Evolutionary conservation across 2,797 vertebrate genomes (phyloP).

Genomic region (Danionella dracula): DNA sequence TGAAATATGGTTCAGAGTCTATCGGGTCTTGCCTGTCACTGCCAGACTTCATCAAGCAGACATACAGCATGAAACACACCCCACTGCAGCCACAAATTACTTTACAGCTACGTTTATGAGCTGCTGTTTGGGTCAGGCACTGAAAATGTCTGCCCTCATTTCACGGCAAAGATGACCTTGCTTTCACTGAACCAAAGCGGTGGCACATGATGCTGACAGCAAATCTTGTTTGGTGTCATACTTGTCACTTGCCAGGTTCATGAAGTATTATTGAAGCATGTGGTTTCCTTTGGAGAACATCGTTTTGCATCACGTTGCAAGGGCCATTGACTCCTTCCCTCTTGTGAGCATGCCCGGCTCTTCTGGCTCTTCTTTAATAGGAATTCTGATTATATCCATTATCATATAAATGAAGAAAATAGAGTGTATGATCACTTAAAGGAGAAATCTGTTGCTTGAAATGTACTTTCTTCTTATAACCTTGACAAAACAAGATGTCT

Average conservation of each 20-base stretch:
- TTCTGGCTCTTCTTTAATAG: conserved; percentile 46
- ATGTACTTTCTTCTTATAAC: conserved; percentile 32
- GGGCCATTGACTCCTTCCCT: conserved; percentile 64
- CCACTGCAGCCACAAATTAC: conserved; percentile 55
- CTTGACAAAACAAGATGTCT: conserved; percentile 17
- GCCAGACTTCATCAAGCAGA: conserved; percentile 43
- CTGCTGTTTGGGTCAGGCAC: conserved; percentile 53
- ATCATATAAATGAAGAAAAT: conserved; percentile 48
- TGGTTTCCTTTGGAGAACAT: conserved; percentile 21
- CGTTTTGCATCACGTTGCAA: conserved; percentile 52
- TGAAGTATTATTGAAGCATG: conserved; percentile 63
- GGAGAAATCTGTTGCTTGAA: conserved; percentile 13
- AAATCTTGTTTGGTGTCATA: background rate
- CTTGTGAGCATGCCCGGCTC: conserved; percentile 37
- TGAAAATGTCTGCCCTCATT: conserved; percentile 52
- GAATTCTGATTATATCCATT: conserved; percentile 52
- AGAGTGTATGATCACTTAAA: conserved; percentile 40
- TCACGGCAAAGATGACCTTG: conserved; percentile 50
- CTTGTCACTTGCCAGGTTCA: conserved; percentile 54
- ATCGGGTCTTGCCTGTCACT: conserved; percentile 39
- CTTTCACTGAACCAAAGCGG: conserved; percentile 42
- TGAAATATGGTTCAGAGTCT: conserved; percentile 20
- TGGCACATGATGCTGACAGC: conserved; percentile 3
- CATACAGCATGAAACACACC: conserved; percentile 44
- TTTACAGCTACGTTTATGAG: conserved; percentile 48